Base-by-base conservation (phyloP, 2,113 vertebrate genomes). In the Panthera uncia region DNA sequence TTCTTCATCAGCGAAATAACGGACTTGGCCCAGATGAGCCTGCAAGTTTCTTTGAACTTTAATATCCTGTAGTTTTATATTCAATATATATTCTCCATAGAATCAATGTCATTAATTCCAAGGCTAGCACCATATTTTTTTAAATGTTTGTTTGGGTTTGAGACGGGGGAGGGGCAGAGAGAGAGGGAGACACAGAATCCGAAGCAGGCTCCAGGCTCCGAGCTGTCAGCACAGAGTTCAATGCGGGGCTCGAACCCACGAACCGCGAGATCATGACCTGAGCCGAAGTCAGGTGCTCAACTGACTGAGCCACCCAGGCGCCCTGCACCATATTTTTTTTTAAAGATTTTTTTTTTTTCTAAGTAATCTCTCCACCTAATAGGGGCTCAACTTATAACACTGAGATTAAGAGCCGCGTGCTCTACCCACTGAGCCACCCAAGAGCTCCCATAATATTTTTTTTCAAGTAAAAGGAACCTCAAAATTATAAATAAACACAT, bases 391-490 rank as follows among this genome's bases (percentile, higher is more conserved):
- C 18, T 36, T 71, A 38, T 36, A 19, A 36, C n/a, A n/a, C 69
- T 71, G 69, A 71, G 69, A 36, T 36, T 10, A 69, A 69, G n/a
- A 21, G n/a, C 36, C n/a, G 23, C n/a, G 11, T 11, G 69, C n/a
- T 71, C n/a, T 21, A 71, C 69, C 18, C 1, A 21, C 69, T 71
- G 69, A 71, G 69, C 69, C 69, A 71, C 3, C n/a, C n/a, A 71
- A n/a, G n/a, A 36, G n/a, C 18, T 7, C 36, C 61, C 63, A 87
- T 66, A 69, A 52, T 89, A 68, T 63, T 78, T 93, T 9, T 71
- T 71, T 68, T 69, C 45, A 76, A 74, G 38, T 92, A 79, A 95
- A 92, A 81, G n/a, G 38, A 89, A 89, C n/a, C n/a, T 76, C 29
- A 74, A 96, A 69, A 82, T 97, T 63, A 29, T 45, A 68, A 95